Conservation (phyloP, 2,888 invertebrate species). For the Rapana venosa region DNA sequence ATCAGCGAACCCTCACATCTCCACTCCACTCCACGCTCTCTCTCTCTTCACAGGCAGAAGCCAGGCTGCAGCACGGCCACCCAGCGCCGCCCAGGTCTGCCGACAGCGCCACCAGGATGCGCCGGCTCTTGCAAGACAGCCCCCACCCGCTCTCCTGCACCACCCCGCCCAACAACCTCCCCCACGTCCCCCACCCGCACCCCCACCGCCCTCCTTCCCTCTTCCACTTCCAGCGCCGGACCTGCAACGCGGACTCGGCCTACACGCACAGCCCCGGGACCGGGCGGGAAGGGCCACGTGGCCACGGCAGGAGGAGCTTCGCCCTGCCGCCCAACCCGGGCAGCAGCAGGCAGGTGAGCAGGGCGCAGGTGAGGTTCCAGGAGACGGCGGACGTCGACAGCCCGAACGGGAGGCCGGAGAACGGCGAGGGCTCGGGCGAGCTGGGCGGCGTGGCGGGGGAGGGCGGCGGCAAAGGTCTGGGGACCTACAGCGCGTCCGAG, state of each 20-base stretch:
- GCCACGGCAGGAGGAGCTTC: slow-evolving; percentile 11
- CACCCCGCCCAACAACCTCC: neutral
- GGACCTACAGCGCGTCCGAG: slow-evolving; percentile 27
- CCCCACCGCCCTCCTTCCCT: neutral
- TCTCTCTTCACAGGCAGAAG: neutral
- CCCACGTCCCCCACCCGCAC: neutral
- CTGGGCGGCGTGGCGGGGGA: neutral
- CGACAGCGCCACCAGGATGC: neutral
- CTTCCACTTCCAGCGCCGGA: slow-evolving; percentile 24
- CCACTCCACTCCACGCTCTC: neutral
- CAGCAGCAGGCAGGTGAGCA: neutral
- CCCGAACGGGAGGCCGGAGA: neutral
- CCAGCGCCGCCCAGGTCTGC: neutral
- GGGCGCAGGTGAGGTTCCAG: slow-evolving; percentile 22
- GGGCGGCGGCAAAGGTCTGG: neutral
- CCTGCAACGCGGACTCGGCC: neutral
- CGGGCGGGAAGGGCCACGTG: neutral
- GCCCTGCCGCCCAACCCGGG: slow-evolving; percentile 6
- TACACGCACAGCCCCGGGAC: neutral
- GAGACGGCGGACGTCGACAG: neutral
- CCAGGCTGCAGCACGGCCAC: neutral
- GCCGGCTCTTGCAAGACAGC: neutral
- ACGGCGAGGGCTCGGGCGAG: no score
- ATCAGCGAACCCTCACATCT: no score
- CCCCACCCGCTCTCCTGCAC: neutral